These are phyloP conservation scores for Amphipoea lucens DNA, from an alignment of 2,888 invertebrate species.

Conservation along the genomic window DNA sequence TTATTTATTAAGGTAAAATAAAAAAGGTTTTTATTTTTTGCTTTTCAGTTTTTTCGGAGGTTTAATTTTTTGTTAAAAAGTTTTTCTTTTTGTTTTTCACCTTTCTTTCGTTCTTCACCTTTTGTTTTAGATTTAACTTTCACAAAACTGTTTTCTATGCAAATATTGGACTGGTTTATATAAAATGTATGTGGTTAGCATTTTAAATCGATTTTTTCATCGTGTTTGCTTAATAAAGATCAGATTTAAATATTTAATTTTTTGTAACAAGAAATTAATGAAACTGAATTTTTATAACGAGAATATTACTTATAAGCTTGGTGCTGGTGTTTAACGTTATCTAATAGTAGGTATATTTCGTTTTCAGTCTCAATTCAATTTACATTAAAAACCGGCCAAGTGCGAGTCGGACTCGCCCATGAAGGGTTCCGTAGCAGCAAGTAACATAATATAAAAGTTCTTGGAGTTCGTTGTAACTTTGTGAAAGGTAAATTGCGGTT, in stretches of 20 bases:
- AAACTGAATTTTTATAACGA: neutral
- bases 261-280: neutral
- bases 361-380: neutral
- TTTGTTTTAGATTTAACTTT: constrained; percentile 53
- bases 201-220: constrained; percentile 29
- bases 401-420: no score
- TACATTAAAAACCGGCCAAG: no score
- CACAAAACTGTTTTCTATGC: constrained; percentile 52
- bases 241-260: constrained; percentile 5
- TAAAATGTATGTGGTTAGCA: constrained; percentile 35
- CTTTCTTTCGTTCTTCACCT: constrained; percentile 55
- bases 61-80: no score
- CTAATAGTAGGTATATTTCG: neutral
- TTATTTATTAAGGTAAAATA: no score
- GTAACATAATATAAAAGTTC: no score
- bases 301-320: neutral
- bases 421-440: no score
- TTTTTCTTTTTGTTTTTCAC: constrained; percentile 61
- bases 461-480: no score
- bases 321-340: neutral
- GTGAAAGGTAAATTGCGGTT: no score
- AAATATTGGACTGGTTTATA: constrained; percentile 45
- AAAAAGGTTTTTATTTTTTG: no score
- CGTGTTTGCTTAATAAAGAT: constrained; percentile 8
- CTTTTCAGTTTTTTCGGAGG: no score